Base-by-base conservation (phyloP, 2,797 vertebrate species). In the Carapus acus region DNA sequence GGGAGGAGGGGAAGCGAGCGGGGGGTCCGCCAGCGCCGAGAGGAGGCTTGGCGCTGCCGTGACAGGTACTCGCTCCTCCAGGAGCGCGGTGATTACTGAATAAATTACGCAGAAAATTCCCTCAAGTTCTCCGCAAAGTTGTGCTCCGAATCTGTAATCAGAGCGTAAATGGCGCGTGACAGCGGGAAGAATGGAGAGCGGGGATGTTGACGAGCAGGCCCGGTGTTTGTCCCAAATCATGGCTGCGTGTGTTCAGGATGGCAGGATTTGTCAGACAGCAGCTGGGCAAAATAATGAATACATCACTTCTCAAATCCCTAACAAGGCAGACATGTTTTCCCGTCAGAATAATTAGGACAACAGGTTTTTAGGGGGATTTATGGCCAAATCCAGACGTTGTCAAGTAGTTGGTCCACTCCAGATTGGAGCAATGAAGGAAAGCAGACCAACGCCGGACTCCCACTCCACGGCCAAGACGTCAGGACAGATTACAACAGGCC, bases 31-130 rank as follows among this genome's bases (percentile, higher is more conserved):
- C 8, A 33, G 14, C 31, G 12, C 31, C 3, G 31, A 33, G 31
- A 33, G 2, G 31, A 11, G 9, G 6, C 47, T 17, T 15, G 12
- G 20, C 34, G n/a, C 34, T 3, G 15, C 13, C 24, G 49, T 29
- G 33, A 21, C 36, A 51, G 49, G 39, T 48, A 17, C 11, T 50
- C 33, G 27, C 36, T 43, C 24, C 19, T 53, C 19, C 13, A 40
- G 37, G 48, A 47, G 19, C 2, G 14, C 24, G 15, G n/a, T 39
- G 19, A 36, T 20, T 48, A 34, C 45, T 48, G 12, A 34, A 20
- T 18, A 47, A 34, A 34, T 19, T 46, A 47, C 44, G 12, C 13
- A 33, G 17, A 29, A n/a, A 34, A 48, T 48, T 48, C 29, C 34
- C 45, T 12, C 2, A 33, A 20, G 45, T 19, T 47, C 19, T 21